Conservation (phyloP, 2,113 vertebrate species). For the Myxocyprinus asiaticus region DNA sequence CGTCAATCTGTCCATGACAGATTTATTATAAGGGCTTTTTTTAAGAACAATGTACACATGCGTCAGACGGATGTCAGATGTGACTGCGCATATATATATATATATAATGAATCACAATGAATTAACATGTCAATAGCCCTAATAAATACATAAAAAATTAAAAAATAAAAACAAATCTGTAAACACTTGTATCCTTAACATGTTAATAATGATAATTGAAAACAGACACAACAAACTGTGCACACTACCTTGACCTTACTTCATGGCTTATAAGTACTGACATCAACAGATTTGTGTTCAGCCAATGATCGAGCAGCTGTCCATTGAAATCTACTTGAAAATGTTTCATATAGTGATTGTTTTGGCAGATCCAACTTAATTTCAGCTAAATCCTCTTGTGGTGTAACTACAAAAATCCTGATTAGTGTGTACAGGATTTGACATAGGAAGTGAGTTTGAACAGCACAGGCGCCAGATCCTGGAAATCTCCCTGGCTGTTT, state of each 20-base stretch:
- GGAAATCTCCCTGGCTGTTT: slow-evolving; percentile 21
- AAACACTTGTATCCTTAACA: too few relatives aligned
- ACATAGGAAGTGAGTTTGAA: slow-evolving; percentile 25
- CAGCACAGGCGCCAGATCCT: slow-evolving; percentile 14
- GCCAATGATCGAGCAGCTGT: background rate
- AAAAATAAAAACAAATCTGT: too few relatives aligned
- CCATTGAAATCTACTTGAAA: slow-evolving; percentile 11
- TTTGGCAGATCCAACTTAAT: slow-evolving; percentile 15
- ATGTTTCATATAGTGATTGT: slow-evolving; percentile 12
- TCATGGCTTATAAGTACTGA: background rate
- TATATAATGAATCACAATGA: too few relatives aligned
- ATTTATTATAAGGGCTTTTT: too few relatives aligned
- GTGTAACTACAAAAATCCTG: slow-evolving; percentile 13
- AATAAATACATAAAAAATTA: too few relatives aligned
- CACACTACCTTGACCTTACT: background rate
- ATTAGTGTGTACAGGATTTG: slow-evolving; percentile 18
- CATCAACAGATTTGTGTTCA: background rate
- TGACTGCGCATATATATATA: too few relatives aligned
- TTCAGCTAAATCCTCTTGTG: slow-evolving; percentile 14
- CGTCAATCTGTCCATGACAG: too few relatives aligned
- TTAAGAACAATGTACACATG: too few relatives aligned
- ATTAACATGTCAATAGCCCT: too few relatives aligned
- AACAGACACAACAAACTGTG: too few relatives aligned
- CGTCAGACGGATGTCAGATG: too few relatives aligned
- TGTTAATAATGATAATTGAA: too few relatives aligned